These are phyloP conservation scores for Montipora capricornis DNA, from an alignment of 64 coral and sea anemone genomes.

Conservation along the genomic window DNA sequence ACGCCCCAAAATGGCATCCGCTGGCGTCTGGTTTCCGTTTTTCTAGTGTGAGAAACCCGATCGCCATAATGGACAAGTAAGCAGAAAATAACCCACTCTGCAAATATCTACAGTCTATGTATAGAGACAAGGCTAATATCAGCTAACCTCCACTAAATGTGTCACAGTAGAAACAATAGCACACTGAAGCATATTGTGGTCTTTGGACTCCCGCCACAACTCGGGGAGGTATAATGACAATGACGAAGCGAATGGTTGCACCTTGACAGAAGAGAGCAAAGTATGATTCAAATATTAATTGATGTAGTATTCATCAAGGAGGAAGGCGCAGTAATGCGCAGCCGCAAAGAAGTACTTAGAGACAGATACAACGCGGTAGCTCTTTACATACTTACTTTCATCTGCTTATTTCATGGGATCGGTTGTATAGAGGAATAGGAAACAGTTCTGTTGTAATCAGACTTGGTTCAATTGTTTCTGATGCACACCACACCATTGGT, in stretches of 20 bases:
- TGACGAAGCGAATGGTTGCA: slow-evolving; percentile 76
- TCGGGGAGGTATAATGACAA: slow-evolving; percentile 88
- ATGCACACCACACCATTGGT: too few species aligned
- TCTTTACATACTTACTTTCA: too few species aligned
- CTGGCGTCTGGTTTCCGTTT: background rate
- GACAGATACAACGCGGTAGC: too few species aligned
- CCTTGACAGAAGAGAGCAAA: slow-evolving; percentile 37
- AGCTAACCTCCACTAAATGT: slow-evolving; percentile 86
- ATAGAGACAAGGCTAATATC: background rate
- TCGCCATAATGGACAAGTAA: background rate
- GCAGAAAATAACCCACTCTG: background rate
- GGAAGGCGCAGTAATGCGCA: too few species aligned
- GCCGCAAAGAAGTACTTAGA: too few species aligned
- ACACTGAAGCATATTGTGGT: slow-evolving; percentile 98
- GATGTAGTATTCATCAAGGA: too few species aligned
- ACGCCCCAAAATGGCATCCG: too few species aligned
- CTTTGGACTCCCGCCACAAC: slow-evolving; percentile 91
- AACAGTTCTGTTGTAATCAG: too few species aligned
- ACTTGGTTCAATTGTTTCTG: too few species aligned
- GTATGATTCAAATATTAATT: background rate
- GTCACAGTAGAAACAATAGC: slow-evolving; percentile 89
- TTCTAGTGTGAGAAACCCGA: background rate
- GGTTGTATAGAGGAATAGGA: too few species aligned
- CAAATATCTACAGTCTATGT: too few species aligned
- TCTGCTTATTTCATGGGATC: too few species aligned